Conservation (phyloP, 2,888 invertebrate genomes). For the Nomada lathburiana region DNA sequence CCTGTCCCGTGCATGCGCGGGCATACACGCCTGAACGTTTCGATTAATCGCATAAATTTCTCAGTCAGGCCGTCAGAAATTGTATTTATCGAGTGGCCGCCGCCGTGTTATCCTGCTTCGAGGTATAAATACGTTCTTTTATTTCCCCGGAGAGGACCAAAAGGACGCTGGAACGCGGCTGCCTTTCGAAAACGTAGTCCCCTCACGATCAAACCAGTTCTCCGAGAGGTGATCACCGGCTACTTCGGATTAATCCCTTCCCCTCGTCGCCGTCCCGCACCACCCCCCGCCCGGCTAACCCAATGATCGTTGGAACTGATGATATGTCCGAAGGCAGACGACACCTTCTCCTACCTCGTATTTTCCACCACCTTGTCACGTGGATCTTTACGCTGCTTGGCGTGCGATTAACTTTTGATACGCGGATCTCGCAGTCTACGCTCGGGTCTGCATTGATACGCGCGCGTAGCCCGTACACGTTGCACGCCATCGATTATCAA, state of each 20-base stretch:
- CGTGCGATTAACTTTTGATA: slow-evolving; percentile 69
- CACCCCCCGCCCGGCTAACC: too few relatives aligned
- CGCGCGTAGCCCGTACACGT: slow-evolving; percentile 27
- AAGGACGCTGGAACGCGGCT: slow-evolving; percentile 23
- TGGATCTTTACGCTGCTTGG: slow-evolving; percentile 43
- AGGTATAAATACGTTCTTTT: slow-evolving; percentile 61
- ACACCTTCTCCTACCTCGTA: slow-evolving; percentile 29
- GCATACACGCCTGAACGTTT: not conserved
- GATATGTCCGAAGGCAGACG: slow-evolving; percentile 44
- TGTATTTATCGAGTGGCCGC: slow-evolving; percentile 30
- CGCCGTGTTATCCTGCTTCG: not conserved
- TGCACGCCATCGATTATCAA: slow-evolving; percentile 64
- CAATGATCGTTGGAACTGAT: slow-evolving; percentile 38
- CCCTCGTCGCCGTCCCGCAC: slow-evolving; percentile 9
- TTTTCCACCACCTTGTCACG: slow-evolving; percentile 32
- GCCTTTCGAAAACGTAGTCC: slow-evolving; percentile 62
- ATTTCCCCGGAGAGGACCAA: slow-evolving; percentile 62
- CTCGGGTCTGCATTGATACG: slow-evolving; percentile 50
- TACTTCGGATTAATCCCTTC: slow-evolving; percentile 63
- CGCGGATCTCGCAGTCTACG: slow-evolving; percentile 55
- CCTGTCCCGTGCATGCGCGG: too few relatives aligned
- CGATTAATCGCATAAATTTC: slow-evolving; percentile 39
- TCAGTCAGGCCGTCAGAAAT: not conserved
- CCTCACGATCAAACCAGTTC: slow-evolving; percentile 69
- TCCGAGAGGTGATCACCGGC: slow-evolving; percentile 59